These are phyloP conservation scores for Rhogogaster chlorosoma DNA, from an alignment of 2,888 invertebrate species.

Conservation along the genomic window DNA sequence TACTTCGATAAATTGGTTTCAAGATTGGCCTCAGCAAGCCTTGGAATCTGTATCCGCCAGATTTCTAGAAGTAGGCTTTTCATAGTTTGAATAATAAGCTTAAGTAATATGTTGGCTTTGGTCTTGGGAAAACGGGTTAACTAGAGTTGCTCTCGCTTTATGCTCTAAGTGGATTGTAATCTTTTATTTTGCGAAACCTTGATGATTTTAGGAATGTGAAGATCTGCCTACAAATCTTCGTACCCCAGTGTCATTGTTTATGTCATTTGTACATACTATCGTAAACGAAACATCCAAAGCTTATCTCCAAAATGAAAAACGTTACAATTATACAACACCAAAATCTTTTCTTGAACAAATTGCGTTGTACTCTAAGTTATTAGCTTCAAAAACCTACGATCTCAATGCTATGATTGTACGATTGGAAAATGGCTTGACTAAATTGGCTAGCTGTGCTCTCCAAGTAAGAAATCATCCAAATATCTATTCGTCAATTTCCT, in stretches of 20 bases:
- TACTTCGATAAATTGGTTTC: conserved; percentile 97
- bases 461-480: conserved; percentile 81
- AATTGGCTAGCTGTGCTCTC: conserved; percentile 90
- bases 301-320: conserved; percentile 91
- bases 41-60: conserved; percentile 92
- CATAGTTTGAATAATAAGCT: conserved; percentile 16
- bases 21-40: conserved; percentile 97
- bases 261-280: conserved; percentile 94
- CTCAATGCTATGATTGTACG: conserved; percentile 88
- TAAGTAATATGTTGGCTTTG: background rate
- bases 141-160: background rate
- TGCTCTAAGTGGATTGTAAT: background rate
- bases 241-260: conserved; percentile 87
- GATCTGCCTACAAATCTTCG: conserved; percentile 70
- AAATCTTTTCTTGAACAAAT: conserved; percentile 97
- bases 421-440: conserved; percentile 93
- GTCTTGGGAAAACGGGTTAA: background rate
- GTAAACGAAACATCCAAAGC: conserved; percentile 91
- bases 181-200: background rate
- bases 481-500: background rate
- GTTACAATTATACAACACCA: conserved; percentile 98
- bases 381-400: conserved; percentile 84
- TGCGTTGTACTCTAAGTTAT: conserved; percentile 87
- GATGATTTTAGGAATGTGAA: conserved; percentile 80
- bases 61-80: conserved; percentile 85